phyloP scores from a whole-genome alignment of 35 echinoderm and acorn worm species.

The Patiria miniata region DNA sequence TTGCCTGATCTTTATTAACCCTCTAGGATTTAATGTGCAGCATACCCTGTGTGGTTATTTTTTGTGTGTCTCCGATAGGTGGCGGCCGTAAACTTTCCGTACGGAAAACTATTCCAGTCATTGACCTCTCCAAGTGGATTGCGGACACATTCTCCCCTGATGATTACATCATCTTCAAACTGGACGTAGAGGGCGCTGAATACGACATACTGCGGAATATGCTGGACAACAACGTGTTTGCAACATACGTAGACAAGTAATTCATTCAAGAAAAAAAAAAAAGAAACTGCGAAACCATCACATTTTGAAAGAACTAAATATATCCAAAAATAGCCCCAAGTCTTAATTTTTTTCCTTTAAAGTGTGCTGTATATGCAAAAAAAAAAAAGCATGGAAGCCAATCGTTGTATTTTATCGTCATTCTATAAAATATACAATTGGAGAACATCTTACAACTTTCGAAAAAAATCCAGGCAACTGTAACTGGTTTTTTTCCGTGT shows the following conservation, averaged over 20 bases:
- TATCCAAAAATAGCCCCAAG: neutral
- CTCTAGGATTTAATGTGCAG: too few species aligned
- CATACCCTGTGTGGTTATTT: too few species aligned
- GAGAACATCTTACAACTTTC: too few species aligned
- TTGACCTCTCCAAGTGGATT: slow-evolving; percentile 2
- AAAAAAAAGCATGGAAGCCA: too few species aligned
- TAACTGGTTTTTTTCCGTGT: too few species aligned
- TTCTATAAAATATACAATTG: too few species aligned
- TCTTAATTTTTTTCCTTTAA: neutral
- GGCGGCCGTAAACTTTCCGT: slow-evolving; percentile 21
- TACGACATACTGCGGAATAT: neutral
- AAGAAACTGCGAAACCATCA: neutral
- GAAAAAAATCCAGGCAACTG: too few species aligned
- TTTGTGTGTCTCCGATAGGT: neutral
- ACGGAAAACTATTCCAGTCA: slow-evolving; percentile 20
- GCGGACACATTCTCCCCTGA: neutral
- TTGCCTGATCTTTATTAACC: too few species aligned
- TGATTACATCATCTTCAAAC: neutral
- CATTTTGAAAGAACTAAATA: neutral
- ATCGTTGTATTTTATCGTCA: too few species aligned
- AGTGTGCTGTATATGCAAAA: too few species aligned
- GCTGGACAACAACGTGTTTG: neutral
- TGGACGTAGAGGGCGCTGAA: neutral
- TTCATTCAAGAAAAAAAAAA: neutral
- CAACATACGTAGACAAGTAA: neutral